Evolutionary conservation across 1,140 invertebrate genomes (phyloP).

Genomic region (Calliopsis andreniformis): DNA sequence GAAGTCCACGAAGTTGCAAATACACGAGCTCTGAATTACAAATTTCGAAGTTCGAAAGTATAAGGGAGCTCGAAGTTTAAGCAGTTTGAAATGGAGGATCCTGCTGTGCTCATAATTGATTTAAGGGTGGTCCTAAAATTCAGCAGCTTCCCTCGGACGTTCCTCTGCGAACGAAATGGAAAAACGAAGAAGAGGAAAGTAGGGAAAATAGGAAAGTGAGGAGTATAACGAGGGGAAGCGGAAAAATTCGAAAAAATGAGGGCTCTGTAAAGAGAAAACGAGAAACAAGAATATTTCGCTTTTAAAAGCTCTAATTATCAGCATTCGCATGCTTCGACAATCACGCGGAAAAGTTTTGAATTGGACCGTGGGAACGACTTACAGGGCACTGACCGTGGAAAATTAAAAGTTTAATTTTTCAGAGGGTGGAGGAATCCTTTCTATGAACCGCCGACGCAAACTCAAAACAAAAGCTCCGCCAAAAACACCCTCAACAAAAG

Average conservation of each 20-base stretch:
- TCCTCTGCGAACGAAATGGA: neutral
- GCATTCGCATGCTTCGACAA: neutral
- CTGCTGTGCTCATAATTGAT: too few relatives aligned
- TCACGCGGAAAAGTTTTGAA: conserved; percentile 12
- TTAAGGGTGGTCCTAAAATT: too few relatives aligned
- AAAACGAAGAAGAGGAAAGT: neutral
- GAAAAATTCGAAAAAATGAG: neutral
- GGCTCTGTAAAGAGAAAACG: neutral
- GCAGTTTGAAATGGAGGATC: too few relatives aligned
- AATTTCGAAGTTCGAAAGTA: too few relatives aligned
- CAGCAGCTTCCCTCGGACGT: neutral
- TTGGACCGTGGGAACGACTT: conserved; percentile 15
- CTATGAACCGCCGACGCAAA: conserved; percentile 1
- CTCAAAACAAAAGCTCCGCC: conserved; percentile 8
- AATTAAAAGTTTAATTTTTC: conserved; percentile 33
- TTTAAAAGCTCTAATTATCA: neutral
- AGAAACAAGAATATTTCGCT: neutral
- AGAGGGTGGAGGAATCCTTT: neutral
- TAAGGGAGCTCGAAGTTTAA: too few relatives aligned
- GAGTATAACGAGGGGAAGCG: neutral
- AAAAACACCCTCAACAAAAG: neutral
- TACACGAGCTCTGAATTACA: too few relatives aligned
- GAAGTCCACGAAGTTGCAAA: too few relatives aligned
- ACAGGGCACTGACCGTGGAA: conserved; percentile 24
- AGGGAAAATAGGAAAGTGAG: neutral